phyloP scores from a whole-genome alignment of 2,113 vertebrate genomes.

The Vireo altiloquus region DNA sequence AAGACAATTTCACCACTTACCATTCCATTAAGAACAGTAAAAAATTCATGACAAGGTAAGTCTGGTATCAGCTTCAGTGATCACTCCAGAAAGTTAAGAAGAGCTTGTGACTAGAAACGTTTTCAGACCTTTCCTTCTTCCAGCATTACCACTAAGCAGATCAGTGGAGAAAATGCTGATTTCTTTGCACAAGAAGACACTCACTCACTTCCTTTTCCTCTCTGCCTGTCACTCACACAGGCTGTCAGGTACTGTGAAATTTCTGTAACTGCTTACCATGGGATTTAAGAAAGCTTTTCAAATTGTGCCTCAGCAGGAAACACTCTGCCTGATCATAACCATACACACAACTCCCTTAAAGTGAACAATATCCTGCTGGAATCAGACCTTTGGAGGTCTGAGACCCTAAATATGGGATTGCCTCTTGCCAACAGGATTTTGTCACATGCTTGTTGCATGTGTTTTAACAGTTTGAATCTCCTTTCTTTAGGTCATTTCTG shows the following conservation, averaged over 20 bases:
- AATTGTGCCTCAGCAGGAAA: not conserved
- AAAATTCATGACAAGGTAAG: slow-evolving; percentile 52
- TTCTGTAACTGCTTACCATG: not conserved
- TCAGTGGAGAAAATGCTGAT: not conserved
- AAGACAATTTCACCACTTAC: slow-evolving; percentile 53
- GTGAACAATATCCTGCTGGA: not conserved
- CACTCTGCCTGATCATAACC: not conserved
- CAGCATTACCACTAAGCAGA: not conserved
- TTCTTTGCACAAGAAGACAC: not conserved
- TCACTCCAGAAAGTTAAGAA: slow-evolving; percentile 23
- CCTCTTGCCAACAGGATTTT: not conserved
- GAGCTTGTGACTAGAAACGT: not conserved
- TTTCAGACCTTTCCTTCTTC: not conserved
- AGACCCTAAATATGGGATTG: not conserved
- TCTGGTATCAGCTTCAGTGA: slow-evolving; percentile 36
- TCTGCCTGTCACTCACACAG: not conserved
- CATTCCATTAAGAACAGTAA: slow-evolving; percentile 56
- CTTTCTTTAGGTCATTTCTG: not conserved
- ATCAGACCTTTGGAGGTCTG: not conserved
- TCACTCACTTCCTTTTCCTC: not conserved
- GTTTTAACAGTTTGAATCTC: not conserved
- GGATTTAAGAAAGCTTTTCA: not conserved
- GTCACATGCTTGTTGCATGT: not conserved
- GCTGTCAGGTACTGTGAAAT: not conserved
- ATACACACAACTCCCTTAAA: not conserved